Base-by-base conservation (phyloP, 2,888 invertebrate genomes). In the Eristalis arbustorum region DNA sequence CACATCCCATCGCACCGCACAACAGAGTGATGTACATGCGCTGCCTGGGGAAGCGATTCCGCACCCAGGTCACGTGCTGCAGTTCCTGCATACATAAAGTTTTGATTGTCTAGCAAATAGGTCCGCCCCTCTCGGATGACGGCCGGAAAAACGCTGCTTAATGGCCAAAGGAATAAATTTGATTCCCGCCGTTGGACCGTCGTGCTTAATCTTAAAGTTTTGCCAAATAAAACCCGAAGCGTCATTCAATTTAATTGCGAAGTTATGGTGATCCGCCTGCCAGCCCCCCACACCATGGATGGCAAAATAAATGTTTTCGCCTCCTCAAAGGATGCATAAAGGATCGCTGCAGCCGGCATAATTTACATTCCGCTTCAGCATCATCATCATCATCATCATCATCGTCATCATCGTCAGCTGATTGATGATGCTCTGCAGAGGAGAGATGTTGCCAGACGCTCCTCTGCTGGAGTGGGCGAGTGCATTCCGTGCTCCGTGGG, bases 301-400 rank as follows among this genome's bases (percentile, higher is more conserved):
- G 67, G 71, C 61, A 49, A 34, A 72, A 76, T 66, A 72, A 76
- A 76, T 67, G 62, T 34, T 59, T 61, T 49, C 42, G 13, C 61
- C 61, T 22, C 23, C 74, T 73, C 34, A 23, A 69, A 67, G 25
- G 61, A 61, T 62, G 56, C 18, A 75, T 66, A 66, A 77, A 61
- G 62, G 74, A 74, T 71, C 49, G 18, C 49, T 49, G 28, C 77
- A 81, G 76, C 31, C 42, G 77, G 67, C 61, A 82, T 85, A 84
- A 84, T 84, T 84, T 84, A 74, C 84, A 79, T 75, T 78, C 74
- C 69, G 79, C 83, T 78, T 69, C 74, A 79, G 71, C 79, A 78
- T 77, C 74, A 85, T 66, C 81, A 85, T 69, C 74, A 79, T 31
- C 79, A 78, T 77, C 74, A 85, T 71, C 81, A 81, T 77, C 73